These are phyloP conservation scores for Strix occidentalis DNA, from an alignment of 2,797 vertebrate species.

Conservation along the genomic window DNA sequence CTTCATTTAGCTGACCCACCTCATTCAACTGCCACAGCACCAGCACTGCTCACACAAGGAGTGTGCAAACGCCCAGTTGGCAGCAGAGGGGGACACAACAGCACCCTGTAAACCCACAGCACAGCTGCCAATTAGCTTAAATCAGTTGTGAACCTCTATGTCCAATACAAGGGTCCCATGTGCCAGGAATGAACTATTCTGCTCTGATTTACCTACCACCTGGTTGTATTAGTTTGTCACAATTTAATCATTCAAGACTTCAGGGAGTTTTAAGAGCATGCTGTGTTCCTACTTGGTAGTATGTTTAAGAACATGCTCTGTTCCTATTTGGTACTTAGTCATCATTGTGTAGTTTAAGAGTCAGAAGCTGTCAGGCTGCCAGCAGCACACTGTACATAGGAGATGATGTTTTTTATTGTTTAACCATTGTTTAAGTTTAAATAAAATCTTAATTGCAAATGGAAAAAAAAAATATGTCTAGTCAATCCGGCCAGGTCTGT, in stretches of 20 bases:
- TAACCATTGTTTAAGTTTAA: slow-evolving; percentile 6
- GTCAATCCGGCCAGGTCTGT: not conserved
- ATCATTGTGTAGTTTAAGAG: not conserved
- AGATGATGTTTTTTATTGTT: not conserved
- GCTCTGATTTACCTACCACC: not conserved
- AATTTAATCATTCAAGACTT: not conserved
- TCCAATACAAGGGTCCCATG: not conserved
- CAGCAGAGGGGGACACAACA: not conserved
- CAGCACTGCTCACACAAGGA: not conserved
- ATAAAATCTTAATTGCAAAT: slow-evolving; percentile 35
- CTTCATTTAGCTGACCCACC: not conserved
- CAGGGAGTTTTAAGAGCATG: not conserved
- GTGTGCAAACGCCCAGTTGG: not conserved
- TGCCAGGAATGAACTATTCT: not conserved
- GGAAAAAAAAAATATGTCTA: slow-evolving; percentile 8
- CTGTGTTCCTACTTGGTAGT: not conserved
- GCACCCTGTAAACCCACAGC: not conserved
- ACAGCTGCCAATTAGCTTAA: not conserved
- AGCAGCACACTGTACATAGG: not conserved
- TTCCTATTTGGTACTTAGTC: not conserved
- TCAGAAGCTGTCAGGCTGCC: not conserved
- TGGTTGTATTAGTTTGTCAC: not conserved
- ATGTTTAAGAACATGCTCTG: not conserved
- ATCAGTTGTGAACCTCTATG: not conserved
- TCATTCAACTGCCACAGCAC: not conserved